Base-by-base conservation (phyloP, 2,113 vertebrate species). In the Leucopsar rothschildi region DNA sequence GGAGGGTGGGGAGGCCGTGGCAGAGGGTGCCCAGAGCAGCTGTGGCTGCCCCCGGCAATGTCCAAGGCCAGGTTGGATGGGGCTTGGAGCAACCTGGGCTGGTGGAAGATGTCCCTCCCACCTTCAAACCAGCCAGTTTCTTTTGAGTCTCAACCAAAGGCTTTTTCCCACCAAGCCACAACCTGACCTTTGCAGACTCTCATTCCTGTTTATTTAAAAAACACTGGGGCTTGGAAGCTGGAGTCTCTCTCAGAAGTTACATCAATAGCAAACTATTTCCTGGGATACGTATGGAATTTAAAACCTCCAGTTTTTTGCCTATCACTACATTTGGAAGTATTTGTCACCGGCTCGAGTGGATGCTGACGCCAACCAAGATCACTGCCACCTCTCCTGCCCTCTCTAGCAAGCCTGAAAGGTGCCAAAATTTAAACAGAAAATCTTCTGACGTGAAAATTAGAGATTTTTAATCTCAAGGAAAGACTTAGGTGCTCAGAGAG, bases 221-320 rank as follows among this genome's bases (percentile, higher is more conserved):
- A 90, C 88, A 84, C 45, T 88, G 76, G 72, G 68, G 76, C 72
- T 65, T 68, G 80, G 82, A 93, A 60, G 85, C 80, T 90, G 92
- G 85, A 88, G 71, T 69, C 56, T 56, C 42, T 60, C 79, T 93
- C 72, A 70, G 65, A 86, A 97, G 60, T 96, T 90, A 95, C 90
- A 95, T 96, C 95, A 93, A 86, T 10, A 88, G 39, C 76, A 50
- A 95, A 75, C 88, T 92, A 95, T 94, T 95, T 95, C 93, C 94
- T 88, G 93, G 96, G 96, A 96, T 22, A 93, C 72, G 14, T 45
- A 68, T 83, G 94, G 95, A 95, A 96, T 96, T 75, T 40, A 31
- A 95, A 95, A 84, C 80, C 85, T 92, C 60, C 76, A 6, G 10
- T 35, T 85, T 95, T 90, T 68, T 0, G 3, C 65, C 69, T 49